Base-by-base conservation (phyloP, 2,888 invertebrate species). In the Palloptera scutellata region DNA sequence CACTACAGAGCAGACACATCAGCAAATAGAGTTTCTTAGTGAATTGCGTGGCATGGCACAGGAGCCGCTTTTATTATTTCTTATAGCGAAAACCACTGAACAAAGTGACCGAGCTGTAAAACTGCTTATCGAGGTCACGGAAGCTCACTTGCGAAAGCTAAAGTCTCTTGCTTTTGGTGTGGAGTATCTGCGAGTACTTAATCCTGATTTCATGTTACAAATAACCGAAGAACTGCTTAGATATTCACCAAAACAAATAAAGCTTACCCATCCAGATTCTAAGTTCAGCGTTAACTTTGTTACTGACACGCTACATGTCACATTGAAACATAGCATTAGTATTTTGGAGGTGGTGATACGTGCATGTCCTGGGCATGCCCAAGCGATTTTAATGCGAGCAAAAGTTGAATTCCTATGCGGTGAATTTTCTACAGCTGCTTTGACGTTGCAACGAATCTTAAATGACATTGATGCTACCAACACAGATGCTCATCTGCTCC, bases 201-300 rank as follows among this genome's bases (percentile, higher is more conserved):
- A 98, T 85, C 94, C 96, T 0, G 94, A 95, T 84, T 93, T 97
- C 79, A 86, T 96, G 65, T 82, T 96, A 13, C 91, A 92, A 75
- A 88, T 96, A 13, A 91, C 91, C 61, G 89, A 89, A 68, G 92
- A 94, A 77, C 91, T 92, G 78, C 88, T 95, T 68, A 87, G 89
- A 65, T 92, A 92, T 78, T 87, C 92, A 77, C 92, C 95, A 0
- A 88, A 89, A 58, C 89, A 88, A 73, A 86, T 88, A 19, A 86
- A 86, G 8, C 53, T 68, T 51, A 67, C 58, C 10, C 61, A 64
- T 1, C 40, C 30, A 30, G 30, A 30, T 30, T 69, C 73, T 8
- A 70, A 74, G 20, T 62, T 75, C 8, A 67, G 72, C 0, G 11
- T 74, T 4, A 70, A 73, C 15, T 17, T 74, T 8, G 86, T 87